A percentile compares a stretch with the other conserved stretches of the same genome.
Conservation (phyloP, 2,113 vertebrate genomes). For the Peromyscus maniculatus region DNA sequence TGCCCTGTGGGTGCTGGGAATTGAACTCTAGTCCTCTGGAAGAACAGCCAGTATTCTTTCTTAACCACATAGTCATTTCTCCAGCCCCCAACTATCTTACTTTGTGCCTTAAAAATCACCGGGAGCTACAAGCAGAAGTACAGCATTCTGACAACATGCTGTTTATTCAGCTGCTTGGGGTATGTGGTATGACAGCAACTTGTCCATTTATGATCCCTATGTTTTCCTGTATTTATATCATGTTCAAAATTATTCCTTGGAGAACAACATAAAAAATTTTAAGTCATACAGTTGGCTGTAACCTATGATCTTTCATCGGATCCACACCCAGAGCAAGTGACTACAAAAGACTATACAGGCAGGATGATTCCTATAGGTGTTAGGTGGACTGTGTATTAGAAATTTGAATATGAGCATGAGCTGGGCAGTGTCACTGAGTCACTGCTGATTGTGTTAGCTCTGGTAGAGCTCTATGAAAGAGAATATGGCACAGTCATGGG, state of each 20-base stretch:
- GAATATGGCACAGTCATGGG: not conserved
- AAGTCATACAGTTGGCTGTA: not conserved
- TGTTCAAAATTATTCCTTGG: not conserved
- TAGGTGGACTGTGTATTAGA: not conserved
- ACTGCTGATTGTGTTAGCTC: not conserved
- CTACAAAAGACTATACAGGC: not conserved
- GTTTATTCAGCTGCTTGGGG: not conserved
- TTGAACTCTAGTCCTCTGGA: not conserved
- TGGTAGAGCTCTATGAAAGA: not conserved
- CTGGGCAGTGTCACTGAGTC: not conserved
- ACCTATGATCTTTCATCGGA: not conserved
- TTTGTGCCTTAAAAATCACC: not conserved
- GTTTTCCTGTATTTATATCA: not conserved
- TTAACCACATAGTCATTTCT: not conserved
- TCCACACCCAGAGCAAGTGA: not conserved
- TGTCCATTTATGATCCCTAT: not conserved
- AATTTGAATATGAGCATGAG: not conserved
- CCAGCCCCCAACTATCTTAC: not conserved
- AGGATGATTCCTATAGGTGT: not conserved
- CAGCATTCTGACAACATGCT: not conserved
- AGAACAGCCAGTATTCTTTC: not conserved
- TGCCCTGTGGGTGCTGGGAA: not conserved
- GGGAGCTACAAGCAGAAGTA: not conserved
- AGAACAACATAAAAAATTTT: not conserved
- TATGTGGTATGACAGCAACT: not conserved